phyloP scores from a whole-genome alignment of 2,888 invertebrate species.

The Gandaritis pyraliata region DNA sequence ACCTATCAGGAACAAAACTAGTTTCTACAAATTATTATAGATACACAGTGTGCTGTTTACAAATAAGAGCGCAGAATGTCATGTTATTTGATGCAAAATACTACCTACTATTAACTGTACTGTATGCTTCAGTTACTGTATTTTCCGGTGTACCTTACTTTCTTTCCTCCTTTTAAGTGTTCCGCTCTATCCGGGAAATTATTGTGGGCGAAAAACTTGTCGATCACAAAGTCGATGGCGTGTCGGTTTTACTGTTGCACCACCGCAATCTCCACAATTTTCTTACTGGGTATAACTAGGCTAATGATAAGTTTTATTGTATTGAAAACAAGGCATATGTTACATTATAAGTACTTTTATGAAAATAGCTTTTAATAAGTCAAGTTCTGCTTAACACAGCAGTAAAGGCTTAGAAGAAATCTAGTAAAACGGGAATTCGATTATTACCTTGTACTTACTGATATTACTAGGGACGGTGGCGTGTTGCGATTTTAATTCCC shows the following conservation, averaged over 20 bases:
- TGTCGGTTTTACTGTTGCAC: conserved; percentile 29
- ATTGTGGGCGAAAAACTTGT: conserved; percentile 37
- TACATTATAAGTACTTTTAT: conserved; percentile 1
- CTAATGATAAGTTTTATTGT: conserved; percentile 20
- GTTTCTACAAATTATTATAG: background rate
- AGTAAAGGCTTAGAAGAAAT: conserved; percentile 7
- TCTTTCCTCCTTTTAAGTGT: conserved; percentile 51
- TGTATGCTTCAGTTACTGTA: conserved; percentile 11
- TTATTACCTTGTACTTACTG: too few relatives aligned
- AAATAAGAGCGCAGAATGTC: background rate
- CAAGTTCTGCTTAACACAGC: background rate
- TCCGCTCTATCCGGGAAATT: conserved; percentile 53
- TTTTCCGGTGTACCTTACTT: conserved; percentile 38
- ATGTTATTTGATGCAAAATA: conserved; percentile 4
- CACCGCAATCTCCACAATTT: conserved; percentile 14
- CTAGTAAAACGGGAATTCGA: conserved; percentile 17
- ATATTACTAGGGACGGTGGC: conserved; percentile 10
- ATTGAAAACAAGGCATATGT: background rate
- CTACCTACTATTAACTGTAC: background rate
- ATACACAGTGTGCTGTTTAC: background rate
- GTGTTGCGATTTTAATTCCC: conserved; percentile 23
- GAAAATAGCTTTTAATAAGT: background rate
- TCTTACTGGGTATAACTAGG: conserved; percentile 10
- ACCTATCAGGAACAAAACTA: background rate
- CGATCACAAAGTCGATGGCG: conserved; percentile 32